Evolutionary conservation across 2,888 invertebrate genomes (phyloP).

Genomic region (Sarcophaga carnaria): DNA sequence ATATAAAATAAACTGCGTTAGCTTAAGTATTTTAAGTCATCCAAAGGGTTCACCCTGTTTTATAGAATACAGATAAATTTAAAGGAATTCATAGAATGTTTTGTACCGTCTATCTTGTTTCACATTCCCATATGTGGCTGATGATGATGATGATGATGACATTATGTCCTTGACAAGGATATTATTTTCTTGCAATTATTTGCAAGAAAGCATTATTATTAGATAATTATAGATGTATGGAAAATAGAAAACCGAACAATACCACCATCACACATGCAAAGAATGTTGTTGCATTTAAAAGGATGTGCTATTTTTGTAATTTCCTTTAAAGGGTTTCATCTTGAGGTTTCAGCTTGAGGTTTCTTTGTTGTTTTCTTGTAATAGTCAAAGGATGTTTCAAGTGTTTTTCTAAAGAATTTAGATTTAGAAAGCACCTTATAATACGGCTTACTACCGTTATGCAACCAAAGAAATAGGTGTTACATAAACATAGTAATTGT

Average conservation of each 20-base stretch:
- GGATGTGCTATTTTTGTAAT: not conserved
- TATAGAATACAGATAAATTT: too few relatives aligned
- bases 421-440: too few relatives aligned
- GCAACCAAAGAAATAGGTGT: too few relatives aligned
- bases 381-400: not conserved
- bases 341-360: not conserved
- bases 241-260: not conserved
- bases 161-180: constrained; percentile 54
- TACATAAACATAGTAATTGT: too few relatives aligned
- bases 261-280: not conserved
- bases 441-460: too few relatives aligned
- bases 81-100: too few relatives aligned
- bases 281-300: not conserved
- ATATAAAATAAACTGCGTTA: too few relatives aligned
- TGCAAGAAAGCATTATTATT: constrained; percentile 1
- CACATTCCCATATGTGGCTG: too few relatives aligned
- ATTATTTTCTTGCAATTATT: constrained; percentile 38
- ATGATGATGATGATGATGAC: constrained; percentile 5
- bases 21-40: too few relatives aligned
- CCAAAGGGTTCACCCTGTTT: too few relatives aligned
- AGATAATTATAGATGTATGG: constrained; percentile 3
- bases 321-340: not conserved
- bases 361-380: not conserved
- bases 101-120: too few relatives aligned
- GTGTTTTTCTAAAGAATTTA: not conserved